Percentiles rank a stretch among this genome's conserved stretches.
Conservation (phyloP, 2,888 invertebrate genomes). For the Mimachlamys varia region DNA sequence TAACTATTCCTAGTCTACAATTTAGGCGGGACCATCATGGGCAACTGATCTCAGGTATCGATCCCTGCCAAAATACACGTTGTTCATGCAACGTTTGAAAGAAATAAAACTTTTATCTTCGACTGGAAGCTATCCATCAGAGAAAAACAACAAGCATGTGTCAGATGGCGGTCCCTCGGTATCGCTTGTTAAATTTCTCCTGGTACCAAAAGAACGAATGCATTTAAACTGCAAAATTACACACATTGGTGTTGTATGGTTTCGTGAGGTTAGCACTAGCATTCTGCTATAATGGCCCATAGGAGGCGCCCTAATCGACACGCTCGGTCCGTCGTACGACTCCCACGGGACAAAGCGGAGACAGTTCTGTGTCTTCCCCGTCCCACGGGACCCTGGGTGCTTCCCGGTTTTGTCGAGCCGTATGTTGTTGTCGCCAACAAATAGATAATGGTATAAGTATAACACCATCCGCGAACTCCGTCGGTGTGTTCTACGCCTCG, state of each 20-base stretch:
- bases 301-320: slow-evolving; percentile 15
- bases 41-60: not conserved
- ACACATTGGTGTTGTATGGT: not conserved
- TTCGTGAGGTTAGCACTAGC: not conserved
- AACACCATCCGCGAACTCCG: slow-evolving; percentile 15
- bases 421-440: slow-evolving; percentile 29
- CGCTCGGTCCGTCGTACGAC: not conserved
- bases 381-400: not conserved
- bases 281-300: not conserved
- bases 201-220: slow-evolving; percentile 17
- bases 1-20: not conserved
- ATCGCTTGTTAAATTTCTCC: slow-evolving; percentile 31
- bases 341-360: not conserved
- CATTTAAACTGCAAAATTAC: slow-evolving; percentile 34
- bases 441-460: not conserved
- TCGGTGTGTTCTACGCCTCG: not conserved
- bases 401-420: not conserved
- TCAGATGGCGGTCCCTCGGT: not conserved
- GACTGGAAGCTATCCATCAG: slow-evolving; percentile 2
- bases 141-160: not conserved
- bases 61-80: not conserved
- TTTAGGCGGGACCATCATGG: slow-evolving; percentile 1
- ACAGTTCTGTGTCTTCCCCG: slow-evolving; percentile 15
- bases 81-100: not conserved
- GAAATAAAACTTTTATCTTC: slow-evolving; percentile 16